These are phyloP conservation scores for Folsomia manolachei DNA, from an alignment of 2,888 invertebrate genomes.

Conservation along the genomic window DNA sequence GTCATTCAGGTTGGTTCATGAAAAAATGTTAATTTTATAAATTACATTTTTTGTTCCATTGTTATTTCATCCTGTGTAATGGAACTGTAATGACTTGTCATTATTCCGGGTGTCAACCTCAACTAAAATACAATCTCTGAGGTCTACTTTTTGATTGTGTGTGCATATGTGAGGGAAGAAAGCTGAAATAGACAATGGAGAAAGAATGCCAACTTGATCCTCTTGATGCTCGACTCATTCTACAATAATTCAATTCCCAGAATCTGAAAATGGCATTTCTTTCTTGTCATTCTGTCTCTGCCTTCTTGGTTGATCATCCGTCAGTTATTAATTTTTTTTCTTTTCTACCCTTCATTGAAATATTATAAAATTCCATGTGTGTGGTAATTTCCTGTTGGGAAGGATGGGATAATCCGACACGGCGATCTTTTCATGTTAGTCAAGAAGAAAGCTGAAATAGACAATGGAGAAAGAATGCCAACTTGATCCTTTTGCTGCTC, in stretches of 20 bases:
- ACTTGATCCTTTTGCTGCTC: background rate
- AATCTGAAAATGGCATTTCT: background rate
- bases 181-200: background rate
- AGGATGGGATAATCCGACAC: background rate
- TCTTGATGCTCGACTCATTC: background rate
- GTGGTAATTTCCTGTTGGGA: background rate
- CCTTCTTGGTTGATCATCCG: no score
- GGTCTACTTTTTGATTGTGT: no score
- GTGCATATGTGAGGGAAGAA: background rate
- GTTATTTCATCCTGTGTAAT: background rate
- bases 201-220: background rate
- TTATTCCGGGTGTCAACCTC: background rate
- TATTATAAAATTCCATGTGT: background rate
- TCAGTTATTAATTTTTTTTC: background rate
- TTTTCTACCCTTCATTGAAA: background rate
- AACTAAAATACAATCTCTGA: background rate
- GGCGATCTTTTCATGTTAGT: no score
- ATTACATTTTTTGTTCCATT: background rate
- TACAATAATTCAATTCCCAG: background rate
- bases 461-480: background rate
- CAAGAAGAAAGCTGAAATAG: no score
- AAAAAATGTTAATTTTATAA: background rate
- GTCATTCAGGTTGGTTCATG: no score
- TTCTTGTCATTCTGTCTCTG: background rate
- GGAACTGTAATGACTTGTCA: background rate